phyloP scores from a whole-genome alignment of 2,888 invertebrate genomes.

The Xestia sexstrigata region DNA sequence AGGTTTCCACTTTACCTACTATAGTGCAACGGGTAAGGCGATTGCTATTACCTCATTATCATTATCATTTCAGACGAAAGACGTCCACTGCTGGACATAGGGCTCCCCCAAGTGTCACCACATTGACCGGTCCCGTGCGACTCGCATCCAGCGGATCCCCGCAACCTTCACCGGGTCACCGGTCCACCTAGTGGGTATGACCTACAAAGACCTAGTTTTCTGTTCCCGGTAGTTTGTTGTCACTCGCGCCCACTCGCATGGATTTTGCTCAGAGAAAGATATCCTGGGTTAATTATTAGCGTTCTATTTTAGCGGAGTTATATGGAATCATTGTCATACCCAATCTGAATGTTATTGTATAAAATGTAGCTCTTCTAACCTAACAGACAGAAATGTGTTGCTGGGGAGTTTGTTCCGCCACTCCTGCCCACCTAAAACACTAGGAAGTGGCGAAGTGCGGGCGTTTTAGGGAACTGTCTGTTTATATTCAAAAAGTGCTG shows the following conservation, averaged over 20 bases:
- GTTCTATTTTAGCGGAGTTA: conserved; percentile 6
- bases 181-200: no score
- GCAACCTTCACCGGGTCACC: no score
- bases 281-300: conserved; percentile 11
- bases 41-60: background rate
- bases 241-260: background rate
- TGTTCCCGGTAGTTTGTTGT: no score
- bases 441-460: background rate
- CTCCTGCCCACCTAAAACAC: background rate
- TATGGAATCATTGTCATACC: conserved; percentile 44
- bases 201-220: background rate
- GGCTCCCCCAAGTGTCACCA: no score
- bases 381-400: background rate
- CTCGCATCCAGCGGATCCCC: no score
- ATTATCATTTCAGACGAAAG: no score
- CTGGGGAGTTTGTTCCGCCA: background rate
- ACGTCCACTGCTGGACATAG: no score
- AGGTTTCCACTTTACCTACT: background rate
- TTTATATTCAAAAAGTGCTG: background rate
- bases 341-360: conserved; percentile 61
- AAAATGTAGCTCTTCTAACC: background rate
- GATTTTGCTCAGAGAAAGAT: background rate
- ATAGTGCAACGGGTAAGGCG: background rate
- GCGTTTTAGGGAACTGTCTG: background rate
- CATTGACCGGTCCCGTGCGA: no score